These are phyloP conservation scores for Saturnia pavonia DNA, from an alignment of 2,888 invertebrate genomes.

Conservation along the genomic window DNA sequence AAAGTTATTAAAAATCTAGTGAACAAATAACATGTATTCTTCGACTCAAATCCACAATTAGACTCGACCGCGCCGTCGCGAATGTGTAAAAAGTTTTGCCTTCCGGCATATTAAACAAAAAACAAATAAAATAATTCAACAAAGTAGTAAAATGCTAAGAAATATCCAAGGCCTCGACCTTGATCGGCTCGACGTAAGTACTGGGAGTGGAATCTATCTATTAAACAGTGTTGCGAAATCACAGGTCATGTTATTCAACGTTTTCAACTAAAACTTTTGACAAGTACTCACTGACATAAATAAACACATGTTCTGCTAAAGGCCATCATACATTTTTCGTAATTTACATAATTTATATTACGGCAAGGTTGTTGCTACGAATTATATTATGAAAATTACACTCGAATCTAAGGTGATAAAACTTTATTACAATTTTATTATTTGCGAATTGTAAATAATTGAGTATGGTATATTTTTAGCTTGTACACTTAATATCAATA, in stretches of 20 bases:
- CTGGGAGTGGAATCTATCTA: conserved; percentile 28
- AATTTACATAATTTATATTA: not conserved
- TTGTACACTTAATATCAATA: not conserved
- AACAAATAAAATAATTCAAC: conserved; percentile 26
- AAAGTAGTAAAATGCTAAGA: conserved; percentile 22
- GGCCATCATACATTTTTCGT: not conserved
- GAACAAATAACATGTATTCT: not conserved
- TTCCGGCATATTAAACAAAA: conserved; percentile 29
- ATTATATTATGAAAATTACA: not conserved
- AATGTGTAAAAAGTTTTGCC: conserved; percentile 20
- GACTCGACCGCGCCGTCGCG: conserved; percentile 11
- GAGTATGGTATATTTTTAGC: not conserved
- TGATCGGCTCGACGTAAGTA: conserved; percentile 22
- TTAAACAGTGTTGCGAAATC: conserved; percentile 31
- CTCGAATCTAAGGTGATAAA: not conserved
- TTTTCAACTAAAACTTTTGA: not conserved
- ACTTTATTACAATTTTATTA: not conserved
- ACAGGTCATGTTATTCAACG: conserved; percentile 21
- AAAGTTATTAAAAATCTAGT: not conserved
- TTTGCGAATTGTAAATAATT: not conserved
- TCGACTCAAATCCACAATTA: conserved; percentile 5
- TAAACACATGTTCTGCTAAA: not conserved
- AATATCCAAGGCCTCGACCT: conserved; percentile 33
- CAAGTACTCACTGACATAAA: not conserved
- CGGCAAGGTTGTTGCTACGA: not conserved